Evolutionary conservation across 2,113 vertebrate genomes (phyloP), one percentile per base, ranked within the genome.

Genomic region (Anser brachyrhynchus): DNA sequence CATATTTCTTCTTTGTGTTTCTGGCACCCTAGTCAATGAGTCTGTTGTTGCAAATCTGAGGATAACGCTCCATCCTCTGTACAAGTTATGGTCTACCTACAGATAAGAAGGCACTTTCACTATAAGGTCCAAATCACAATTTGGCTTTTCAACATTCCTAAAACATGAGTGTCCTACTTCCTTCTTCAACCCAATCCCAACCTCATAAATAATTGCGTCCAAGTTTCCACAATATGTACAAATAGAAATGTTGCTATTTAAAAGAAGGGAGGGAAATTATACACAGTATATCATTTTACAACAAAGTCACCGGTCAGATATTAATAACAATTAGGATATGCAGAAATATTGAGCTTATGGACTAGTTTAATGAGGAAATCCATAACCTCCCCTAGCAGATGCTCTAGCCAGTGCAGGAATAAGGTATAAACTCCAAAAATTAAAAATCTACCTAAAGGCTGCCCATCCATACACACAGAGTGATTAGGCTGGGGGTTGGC

Each of bases 1-100:
- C 26, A 46, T 73, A 84, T 85, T 95, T 95, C 58, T 88, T 96
- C 25, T 84, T 92, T 88, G 70, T 75, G n/a, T 46, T 72, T 82
- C 82, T 84, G 76, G 71, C 66, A 93, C 81, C 78, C 54, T 77
- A 90, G 41, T 13, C 44, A 70, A 66, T 66, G 92, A 84, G 93
- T 43, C 83, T 74, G 37, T 22, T 41, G 71, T n/a, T 87, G 43
- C 25, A 87, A 75, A 84, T 44, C 46, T 75, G 61, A 51, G 49
- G 44, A 51, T 69, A 72, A 39, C 22, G 8, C 13, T 28, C 22
- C 11, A 83, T 58, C 35, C n/a, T 35, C 44, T 70, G 11, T 29
- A 35, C 49, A 41, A 72, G 17, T 46, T 58, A 61, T 7, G 16
- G 4, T 22, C 74, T 85, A 20, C 55, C 69, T 65, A 54, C 17